These are phyloP conservation scores for Pelochelys cantorii DNA, from an alignment of 2,797 vertebrate species.

Conservation along the genomic window DNA sequence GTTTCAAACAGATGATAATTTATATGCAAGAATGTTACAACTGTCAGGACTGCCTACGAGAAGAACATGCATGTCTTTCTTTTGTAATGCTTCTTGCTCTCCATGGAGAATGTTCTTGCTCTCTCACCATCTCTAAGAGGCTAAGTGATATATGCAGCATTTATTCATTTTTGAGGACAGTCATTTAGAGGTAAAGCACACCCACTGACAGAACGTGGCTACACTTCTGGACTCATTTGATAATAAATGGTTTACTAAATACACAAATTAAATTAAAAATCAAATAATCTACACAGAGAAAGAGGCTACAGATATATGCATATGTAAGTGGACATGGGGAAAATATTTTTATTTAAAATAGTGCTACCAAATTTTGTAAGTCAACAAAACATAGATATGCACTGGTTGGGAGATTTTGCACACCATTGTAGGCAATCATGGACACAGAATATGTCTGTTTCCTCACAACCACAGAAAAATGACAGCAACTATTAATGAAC, in stretches of 20 bases:
- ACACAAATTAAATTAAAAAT: background rate
- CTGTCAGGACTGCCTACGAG: background rate
- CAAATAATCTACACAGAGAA: background rate
- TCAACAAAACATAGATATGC: accelerated
- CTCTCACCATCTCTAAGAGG: background rate
- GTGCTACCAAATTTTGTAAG: background rate
- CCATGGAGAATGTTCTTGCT: background rate
- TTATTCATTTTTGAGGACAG: background rate
- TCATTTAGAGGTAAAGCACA: background rate
- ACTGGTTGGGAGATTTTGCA: background rate
- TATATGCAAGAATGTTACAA: background rate
- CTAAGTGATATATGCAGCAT: background rate
- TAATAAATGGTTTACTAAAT: background rate
- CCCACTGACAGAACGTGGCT: background rate
- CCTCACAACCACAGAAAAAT: background rate
- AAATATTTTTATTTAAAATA: background rate
- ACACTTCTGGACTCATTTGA: background rate
- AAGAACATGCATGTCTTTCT: background rate
- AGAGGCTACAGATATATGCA: background rate
- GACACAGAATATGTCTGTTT: background rate
- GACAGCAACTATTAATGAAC: background rate
- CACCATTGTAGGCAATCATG: background rate
- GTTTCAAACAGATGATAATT: background rate
- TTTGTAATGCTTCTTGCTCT: background rate
- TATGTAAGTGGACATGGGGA: background rate